A percentile compares a stretch with the other conserved stretches of the same genome.
phyloP scores from a whole-genome alignment of 2,113 vertebrate genomes.

The Ceyx melanurus region DNA sequence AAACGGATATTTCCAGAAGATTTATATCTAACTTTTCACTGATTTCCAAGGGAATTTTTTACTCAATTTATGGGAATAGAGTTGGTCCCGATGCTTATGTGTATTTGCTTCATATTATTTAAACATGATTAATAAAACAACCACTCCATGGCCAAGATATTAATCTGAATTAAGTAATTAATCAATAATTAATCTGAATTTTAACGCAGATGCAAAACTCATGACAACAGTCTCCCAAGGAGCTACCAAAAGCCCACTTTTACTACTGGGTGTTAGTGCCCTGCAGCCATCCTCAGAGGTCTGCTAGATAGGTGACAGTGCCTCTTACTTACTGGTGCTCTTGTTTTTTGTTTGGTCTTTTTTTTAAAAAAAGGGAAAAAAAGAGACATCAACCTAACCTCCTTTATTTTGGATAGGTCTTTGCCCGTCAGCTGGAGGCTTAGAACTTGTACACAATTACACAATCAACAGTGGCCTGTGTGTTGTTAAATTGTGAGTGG shows the following conservation, averaged over 20 bases:
- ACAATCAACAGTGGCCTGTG: not conserved
- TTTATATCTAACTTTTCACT: not conserved
- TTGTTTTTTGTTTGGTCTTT: not conserved
- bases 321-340: not conserved
- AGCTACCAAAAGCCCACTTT: not conserved
- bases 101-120: not conserved
- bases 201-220: not conserved
- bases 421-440: not conserved
- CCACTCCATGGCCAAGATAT: not conserved
- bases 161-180: not conserved
- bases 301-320: not conserved
- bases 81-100: not conserved
- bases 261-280: not conserved
- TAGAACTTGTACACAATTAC: not conserved
- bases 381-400: not conserved
- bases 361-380: accelerated
- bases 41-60: not conserved
- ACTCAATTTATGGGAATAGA: not conserved
- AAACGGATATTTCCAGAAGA: not conserved
- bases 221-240: not conserved
- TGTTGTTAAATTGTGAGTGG: not conserved
- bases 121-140: not conserved
- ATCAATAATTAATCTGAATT: not conserved
- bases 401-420: not conserved
- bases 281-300: not conserved